Conservation (phyloP, 2,113 vertebrate genomes). For the Mormyrus lacerda region DNA sequence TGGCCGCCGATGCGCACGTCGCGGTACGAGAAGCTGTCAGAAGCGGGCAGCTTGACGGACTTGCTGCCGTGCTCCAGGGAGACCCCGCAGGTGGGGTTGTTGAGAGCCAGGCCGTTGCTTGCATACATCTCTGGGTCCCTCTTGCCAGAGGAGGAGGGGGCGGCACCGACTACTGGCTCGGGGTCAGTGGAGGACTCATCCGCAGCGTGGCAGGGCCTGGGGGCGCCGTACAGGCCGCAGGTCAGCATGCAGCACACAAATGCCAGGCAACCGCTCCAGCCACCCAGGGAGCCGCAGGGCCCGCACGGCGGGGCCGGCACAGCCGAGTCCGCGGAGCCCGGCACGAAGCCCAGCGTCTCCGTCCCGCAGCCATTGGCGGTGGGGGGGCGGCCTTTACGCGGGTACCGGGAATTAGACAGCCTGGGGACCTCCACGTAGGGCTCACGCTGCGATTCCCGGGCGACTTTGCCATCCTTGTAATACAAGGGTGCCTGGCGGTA, state of each 20-base stretch:
- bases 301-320: conserved; percentile 56
- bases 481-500: conserved; percentile 50
- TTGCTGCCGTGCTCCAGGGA: conserved; percentile 53
- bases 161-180: neutral
- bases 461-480: conserved; percentile 52
- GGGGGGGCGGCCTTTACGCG: conserved; percentile 54
- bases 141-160: neutral
- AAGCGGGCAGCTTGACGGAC: conserved; percentile 49
- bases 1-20: conserved; percentile 87
- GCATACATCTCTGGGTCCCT: conserved; percentile 40
- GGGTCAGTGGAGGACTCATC: conserved; percentile 73
- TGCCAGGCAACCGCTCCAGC: conserved; percentile 64
- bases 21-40: conserved; percentile 81
- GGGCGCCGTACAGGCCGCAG: conserved; percentile 76
- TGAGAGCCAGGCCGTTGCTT: conserved; percentile 54
- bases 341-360: conserved; percentile 81
- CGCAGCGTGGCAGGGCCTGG: conserved; percentile 63
- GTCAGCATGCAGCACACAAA: conserved; percentile 63
- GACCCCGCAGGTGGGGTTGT: conserved; percentile 58
- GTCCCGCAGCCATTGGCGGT: conserved; percentile 63
- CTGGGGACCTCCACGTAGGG: conserved; percentile 34
- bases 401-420: conserved; percentile 46
- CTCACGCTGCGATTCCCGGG: conserved; percentile 59
- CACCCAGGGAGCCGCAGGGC: conserved; percentile 68
- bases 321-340: conserved; percentile 67